A percentile compares a stretch with the other conserved stretches of the same genome.
phyloP scores from a whole-genome alignment of 2,888 invertebrate species.

The Sinelater perroti region DNA sequence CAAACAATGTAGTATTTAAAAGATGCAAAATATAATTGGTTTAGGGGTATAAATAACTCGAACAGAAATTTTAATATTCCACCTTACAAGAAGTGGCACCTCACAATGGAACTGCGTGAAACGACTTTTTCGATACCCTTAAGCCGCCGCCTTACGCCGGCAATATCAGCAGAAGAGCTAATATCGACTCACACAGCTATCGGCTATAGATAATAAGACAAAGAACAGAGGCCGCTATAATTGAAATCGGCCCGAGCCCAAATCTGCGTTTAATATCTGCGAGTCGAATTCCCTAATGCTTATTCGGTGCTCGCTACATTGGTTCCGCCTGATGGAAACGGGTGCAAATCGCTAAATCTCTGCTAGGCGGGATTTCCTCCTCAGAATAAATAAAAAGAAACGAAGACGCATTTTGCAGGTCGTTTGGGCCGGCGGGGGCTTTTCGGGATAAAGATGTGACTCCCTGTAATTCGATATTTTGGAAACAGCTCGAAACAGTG shows the following conservation, averaged over 20 bases:
- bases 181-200: no score
- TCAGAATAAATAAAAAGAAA: constrained; percentile 19
- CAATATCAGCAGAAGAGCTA: constrained; percentile 1
- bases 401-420: constrained; percentile 14
- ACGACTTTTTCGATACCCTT: no score
- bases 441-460: constrained; percentile 1
- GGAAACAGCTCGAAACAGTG: no score
- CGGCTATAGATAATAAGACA: constrained; percentile 5
- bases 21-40: no score
- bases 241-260: constrained; percentile 16
- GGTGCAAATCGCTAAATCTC: constrained; percentile 23
- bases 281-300: constrained; percentile 24
- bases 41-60: no score
- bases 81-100: no score
- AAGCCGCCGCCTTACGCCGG: no score
- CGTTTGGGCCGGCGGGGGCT: constrained; percentile 7
- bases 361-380: constrained; percentile 16
- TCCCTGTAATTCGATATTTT: no score
- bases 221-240: constrained; percentile 20
- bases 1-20: no score
- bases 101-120: no score
- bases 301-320: constrained; percentile 22
- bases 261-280: constrained; percentile 20
- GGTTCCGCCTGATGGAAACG: constrained; percentile 20
- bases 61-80: no score